These are phyloP conservation scores for Heliocidaris erythrogramma DNA, from an alignment of 35 echinoderm and acorn worm genomes.

Conservation along the genomic window DNA sequence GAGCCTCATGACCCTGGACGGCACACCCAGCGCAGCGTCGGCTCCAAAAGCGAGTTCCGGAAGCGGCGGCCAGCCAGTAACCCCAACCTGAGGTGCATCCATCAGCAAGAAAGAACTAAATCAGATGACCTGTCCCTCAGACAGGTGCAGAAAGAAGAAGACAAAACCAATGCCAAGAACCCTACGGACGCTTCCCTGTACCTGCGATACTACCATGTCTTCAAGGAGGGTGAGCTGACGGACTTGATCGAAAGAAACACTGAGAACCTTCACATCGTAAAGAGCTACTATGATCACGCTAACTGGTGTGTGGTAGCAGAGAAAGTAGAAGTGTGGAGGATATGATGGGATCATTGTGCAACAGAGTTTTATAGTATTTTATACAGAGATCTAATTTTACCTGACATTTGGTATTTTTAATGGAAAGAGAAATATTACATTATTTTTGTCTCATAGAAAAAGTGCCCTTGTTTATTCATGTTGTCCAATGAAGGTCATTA, in stretches of 20 bases:
- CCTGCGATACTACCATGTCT: slow-evolving; percentile 94
- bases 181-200: slow-evolving; percentile 70
- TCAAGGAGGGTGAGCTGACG: slow-evolving; percentile 89
- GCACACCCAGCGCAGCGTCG: background rate
- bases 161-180: background rate
- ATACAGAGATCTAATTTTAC: slow-evolving; percentile 25
- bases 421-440: background rate
- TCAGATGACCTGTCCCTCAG: background rate
- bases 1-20: background rate
- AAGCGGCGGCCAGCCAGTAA: background rate
- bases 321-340: slow-evolving; percentile 95
- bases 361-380: slow-evolving; percentile 33
- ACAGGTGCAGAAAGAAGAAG: background rate
- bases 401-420: slow-evolving; percentile 17
- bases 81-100: background rate
- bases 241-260: slow-evolving; percentile 88
- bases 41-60: background rate
- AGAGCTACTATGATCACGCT: slow-evolving; percentile 90
- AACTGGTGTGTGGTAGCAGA: slow-evolving; percentile 99
- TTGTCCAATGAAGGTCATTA: background rate
- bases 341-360: slow-evolving; percentile 42
- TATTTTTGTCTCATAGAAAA: slow-evolving; percentile 21
- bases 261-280: slow-evolving; percentile 76
- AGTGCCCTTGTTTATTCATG: slow-evolving; percentile 41
- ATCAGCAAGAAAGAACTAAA: background rate